Evolutionary conservation across 2,797 vertebrate genomes (phyloP).

Genomic region (Margarornis squamiger): DNA sequence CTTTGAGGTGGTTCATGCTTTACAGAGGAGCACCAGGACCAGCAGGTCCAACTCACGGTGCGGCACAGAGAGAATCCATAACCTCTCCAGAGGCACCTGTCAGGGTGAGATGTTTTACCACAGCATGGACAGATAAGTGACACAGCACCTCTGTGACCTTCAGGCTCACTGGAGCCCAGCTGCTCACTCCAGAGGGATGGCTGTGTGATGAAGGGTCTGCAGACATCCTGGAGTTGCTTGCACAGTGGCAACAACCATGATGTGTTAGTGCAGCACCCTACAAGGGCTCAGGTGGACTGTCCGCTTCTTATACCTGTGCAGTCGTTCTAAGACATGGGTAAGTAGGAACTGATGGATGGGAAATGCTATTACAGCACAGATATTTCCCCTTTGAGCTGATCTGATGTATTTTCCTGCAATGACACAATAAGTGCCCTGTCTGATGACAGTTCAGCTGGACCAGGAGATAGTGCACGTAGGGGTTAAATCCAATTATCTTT

Average conservation of each 20-base stretch:
- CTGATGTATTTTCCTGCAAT: not conserved
- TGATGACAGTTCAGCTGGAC: not conserved
- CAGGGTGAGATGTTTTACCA: not conserved
- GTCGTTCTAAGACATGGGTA: not conserved
- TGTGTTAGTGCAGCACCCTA: not conserved
- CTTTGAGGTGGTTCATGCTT: not conserved
- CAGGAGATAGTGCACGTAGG: not conserved
- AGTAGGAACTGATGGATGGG: not conserved
- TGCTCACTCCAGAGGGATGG: not conserved
- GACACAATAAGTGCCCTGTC: not conserved
- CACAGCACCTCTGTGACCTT: not conserved
- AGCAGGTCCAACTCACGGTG: accelerated
- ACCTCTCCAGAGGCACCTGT: not conserved
- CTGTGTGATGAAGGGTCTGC: not conserved
- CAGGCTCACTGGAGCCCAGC: not conserved
- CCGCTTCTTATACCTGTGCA: not conserved
- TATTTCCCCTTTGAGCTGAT: not conserved
- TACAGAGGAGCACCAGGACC: not conserved
- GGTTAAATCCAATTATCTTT: not conserved
- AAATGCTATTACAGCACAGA: not conserved
- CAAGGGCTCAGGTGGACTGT: not conserved
- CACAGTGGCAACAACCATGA: accelerated
- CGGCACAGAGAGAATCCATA: not conserved
- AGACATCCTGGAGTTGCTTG: not conserved
- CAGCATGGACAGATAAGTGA: not conserved